These are phyloP conservation scores for Stomatorhinus ivindoensis DNA, from an alignment of 2,113 vertebrate species.

Conservation along the genomic window DNA sequence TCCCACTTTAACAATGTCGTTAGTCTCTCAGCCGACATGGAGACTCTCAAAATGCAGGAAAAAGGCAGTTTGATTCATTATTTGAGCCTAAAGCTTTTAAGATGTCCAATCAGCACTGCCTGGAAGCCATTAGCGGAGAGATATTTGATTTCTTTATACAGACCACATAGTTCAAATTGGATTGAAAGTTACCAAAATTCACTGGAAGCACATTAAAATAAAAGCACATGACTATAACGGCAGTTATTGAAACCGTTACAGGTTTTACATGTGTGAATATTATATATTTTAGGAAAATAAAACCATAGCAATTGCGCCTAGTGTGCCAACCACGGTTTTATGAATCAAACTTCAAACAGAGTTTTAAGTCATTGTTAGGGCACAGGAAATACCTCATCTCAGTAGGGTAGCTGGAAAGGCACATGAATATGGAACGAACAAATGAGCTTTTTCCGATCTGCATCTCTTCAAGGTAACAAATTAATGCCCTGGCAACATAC, in stretches of 20 bases:
- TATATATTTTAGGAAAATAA: not conserved
- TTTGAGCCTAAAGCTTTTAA: not conserved
- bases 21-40: not conserved
- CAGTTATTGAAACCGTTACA: not conserved
- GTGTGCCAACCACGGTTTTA: not conserved
- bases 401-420: not conserved
- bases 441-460: not conserved
- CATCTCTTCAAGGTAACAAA: not conserved
- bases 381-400: not conserved
- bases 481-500: not conserved
- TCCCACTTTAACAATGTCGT: not conserved
- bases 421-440: not conserved
- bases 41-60: not conserved
- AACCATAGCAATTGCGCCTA: not conserved
- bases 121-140: not conserved
- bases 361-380: not conserved
- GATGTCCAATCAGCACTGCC: not conserved
- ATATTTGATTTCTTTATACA: conserved; percentile 4
- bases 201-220: not conserved
- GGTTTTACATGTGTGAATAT: not conserved
- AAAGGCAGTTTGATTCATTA: conserved; percentile 4
- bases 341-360: not conserved
- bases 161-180: not conserved
- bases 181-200: not conserved
- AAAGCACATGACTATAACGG: not conserved